Percentiles rank a stretch among this genome's conserved stretches.
Evolutionary conservation across 1,140 invertebrate species (phyloP).

Genomic region (Dreissena rostriformis): DNA sequence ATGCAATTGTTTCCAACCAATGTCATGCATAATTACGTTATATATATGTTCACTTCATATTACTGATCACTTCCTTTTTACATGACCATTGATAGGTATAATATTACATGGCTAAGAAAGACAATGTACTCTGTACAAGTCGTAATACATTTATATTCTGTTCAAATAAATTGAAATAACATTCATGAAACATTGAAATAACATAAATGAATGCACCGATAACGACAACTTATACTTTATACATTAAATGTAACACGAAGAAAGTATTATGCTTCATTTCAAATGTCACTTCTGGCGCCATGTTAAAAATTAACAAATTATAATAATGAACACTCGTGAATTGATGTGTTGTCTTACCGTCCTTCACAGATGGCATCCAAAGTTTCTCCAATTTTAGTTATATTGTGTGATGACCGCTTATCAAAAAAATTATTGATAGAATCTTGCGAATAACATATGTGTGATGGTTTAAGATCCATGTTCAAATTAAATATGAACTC

Average conservation of each 20-base stretch:
- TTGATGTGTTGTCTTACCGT: background rate
- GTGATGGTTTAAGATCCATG: constrained; percentile 40
- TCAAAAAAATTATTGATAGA: constrained; percentile 33
- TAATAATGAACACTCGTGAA: background rate
- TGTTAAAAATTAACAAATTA: background rate
- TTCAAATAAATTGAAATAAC: too few species aligned
- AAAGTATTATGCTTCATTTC: background rate
- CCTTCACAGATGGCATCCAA: constrained; percentile 44
- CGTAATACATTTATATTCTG: too few species aligned
- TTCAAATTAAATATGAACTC: background rate
- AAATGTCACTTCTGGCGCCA: background rate
- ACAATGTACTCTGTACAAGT: too few species aligned
- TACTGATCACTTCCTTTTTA: too few species aligned
- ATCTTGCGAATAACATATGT: constrained; percentile 53
- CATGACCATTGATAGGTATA: too few species aligned
- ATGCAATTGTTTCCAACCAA: too few species aligned
- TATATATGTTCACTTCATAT: too few species aligned
- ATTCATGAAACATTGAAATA: too few species aligned
- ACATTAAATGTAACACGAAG: too few species aligned
- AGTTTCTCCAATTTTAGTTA: constrained; percentile 48
- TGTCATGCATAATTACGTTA: too few species aligned
- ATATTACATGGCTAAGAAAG: too few species aligned
- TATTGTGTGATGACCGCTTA: background rate
- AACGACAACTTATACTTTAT: background rate
- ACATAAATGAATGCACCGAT: background rate